Evolutionary conservation across 1,140 invertebrate species (phyloP).

Genomic region (Wiebesia pumilae): DNA sequence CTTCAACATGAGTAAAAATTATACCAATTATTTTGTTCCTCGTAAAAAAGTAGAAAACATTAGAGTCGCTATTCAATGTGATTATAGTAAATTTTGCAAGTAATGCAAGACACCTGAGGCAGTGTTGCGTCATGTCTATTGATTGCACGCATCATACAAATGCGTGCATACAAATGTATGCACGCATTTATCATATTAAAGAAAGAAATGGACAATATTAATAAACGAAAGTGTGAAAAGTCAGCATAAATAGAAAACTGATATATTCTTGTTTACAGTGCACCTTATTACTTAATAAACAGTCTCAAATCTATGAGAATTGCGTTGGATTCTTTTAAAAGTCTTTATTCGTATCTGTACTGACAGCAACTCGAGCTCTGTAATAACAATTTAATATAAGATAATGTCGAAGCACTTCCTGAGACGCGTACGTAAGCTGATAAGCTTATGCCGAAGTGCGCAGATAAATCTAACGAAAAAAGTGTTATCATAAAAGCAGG

Average conservation of each 20-base stretch:
- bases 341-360: neutral
- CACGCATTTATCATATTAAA: neutral
- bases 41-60: too few relatives aligned
- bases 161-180: neutral
- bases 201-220: neutral
- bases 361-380: constrained; percentile 4
- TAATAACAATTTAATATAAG: constrained; percentile 1
- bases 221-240: neutral
- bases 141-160: neutral
- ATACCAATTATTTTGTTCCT: neutral
- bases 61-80: too few relatives aligned
- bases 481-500: neutral
- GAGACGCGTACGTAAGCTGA: neutral
- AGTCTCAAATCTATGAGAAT: neutral
- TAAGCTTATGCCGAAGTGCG: neutral
- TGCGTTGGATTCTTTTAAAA: neutral
- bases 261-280: neutral
- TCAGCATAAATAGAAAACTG: neutral
- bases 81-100: neutral
- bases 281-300: neutral
- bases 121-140: neutral
- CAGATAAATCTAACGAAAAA: constrained; percentile 4
- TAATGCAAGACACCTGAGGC: neutral
- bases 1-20: too few relatives aligned
- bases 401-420: constrained; percentile 24